phyloP scores from a whole-genome alignment of 2,888 invertebrate species.

The Melanostoma mellinum region DNA sequence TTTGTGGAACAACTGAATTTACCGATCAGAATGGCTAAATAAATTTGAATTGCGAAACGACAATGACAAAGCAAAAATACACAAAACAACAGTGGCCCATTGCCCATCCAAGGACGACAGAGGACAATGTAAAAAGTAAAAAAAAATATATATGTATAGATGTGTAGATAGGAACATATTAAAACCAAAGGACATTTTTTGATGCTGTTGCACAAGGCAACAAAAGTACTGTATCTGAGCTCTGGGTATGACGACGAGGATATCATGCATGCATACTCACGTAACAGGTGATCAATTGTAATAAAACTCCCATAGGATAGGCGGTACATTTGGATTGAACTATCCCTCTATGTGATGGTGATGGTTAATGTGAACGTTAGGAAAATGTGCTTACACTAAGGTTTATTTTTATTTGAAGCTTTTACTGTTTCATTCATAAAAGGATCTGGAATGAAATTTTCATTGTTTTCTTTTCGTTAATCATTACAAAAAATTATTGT shows the following conservation, averaged over 20 bases:
- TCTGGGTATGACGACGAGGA: constrained; percentile 42
- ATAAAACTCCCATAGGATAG: constrained; percentile 78
- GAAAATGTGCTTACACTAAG: too few relatives aligned
- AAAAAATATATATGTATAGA: constrained; percentile 14
- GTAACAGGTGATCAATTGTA: constrained; percentile 81
- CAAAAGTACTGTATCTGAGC: constrained; percentile 24
- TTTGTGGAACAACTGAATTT: constrained; percentile 64
- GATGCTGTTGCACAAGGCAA: constrained; percentile 1
- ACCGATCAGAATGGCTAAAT: constrained; percentile 70
- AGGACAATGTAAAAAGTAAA: not conserved
- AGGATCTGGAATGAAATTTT: too few relatives aligned
- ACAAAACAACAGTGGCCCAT: constrained; percentile 38
- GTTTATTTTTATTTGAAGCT: too few relatives aligned
- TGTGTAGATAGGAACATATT: constrained; percentile 3
- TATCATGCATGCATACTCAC: constrained; percentile 74
- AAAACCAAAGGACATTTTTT: constrained; percentile 29
- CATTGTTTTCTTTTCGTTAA: too few relatives aligned
- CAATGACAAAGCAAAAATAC: constrained; percentile 38
- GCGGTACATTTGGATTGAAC: constrained; percentile 4
- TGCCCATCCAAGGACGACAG: not conserved
- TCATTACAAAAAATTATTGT: too few relatives aligned
- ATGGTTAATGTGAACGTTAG: not conserved
- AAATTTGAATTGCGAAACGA: constrained; percentile 68
- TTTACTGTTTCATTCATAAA: too few relatives aligned
- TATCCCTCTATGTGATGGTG: not conserved